Percentiles rank a stretch among this genome's conserved stretches.
Conservation (phyloP, 2,888 invertebrate genomes). For the Mamestra brassicae region DNA sequence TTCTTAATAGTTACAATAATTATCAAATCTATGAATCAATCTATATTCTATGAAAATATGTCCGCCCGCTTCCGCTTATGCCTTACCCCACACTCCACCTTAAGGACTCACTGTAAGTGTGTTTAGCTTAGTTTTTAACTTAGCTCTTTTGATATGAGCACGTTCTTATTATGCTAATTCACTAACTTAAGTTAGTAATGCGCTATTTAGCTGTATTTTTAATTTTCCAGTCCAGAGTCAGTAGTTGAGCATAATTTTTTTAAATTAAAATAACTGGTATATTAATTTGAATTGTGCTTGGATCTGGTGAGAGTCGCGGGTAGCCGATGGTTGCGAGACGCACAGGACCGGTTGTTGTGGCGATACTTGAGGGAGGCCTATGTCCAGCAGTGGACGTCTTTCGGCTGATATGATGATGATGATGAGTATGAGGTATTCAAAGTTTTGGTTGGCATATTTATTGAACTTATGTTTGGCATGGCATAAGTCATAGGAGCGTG, state of each 20-base stretch:
- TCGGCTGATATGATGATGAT: no score
- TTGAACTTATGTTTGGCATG: no score
- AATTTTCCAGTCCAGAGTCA: slow-evolving; percentile 27
- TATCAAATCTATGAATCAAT: neutral
- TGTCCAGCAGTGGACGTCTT: no score
- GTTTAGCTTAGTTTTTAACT: slow-evolving; percentile 79
- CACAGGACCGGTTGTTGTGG: no score
- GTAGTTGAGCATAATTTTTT: slow-evolving; percentile 29
- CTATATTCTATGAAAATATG: no score
- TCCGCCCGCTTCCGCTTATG: slow-evolving; percentile 48
- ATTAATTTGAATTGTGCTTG: slow-evolving; percentile 27
- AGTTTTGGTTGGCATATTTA: slow-evolving; percentile 15
- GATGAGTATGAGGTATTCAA: slow-evolving; percentile 3
- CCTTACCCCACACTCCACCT: slow-evolving; percentile 48
- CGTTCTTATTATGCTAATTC: slow-evolving; percentile 73
- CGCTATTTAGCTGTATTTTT: slow-evolving; percentile 53
- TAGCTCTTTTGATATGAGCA: slow-evolving; percentile 74
- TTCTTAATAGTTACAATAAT: no score
- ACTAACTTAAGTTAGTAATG: slow-evolving; percentile 65
- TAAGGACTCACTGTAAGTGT: slow-evolving; percentile 77
- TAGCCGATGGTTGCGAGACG: no score
- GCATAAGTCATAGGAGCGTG: no score
- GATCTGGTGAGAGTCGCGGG: no score
- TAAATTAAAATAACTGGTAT: slow-evolving; percentile 25
- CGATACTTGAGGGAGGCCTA: no score